phyloP scores from a whole-genome alignment of 2,888 invertebrate species.

The Sminthurinus aureus region DNA sequence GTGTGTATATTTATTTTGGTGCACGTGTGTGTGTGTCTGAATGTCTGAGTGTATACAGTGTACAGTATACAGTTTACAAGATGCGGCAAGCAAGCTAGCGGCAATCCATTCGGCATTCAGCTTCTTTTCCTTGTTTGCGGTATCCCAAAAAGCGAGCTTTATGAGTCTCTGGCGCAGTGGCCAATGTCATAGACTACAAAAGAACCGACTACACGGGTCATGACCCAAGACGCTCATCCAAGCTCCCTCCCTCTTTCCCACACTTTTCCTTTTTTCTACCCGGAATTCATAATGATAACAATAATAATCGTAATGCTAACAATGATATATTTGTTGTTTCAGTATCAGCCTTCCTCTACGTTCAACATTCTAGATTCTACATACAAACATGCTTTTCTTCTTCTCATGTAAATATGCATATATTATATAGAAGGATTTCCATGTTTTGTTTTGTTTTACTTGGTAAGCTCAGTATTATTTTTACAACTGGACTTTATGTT shows the following conservation, averaged over 20 bases:
- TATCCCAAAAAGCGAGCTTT: slow-evolving; percentile 7
- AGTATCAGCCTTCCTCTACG: no score
- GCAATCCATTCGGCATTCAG: not conserved
- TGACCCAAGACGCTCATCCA: slow-evolving; percentile 49
- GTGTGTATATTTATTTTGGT: not conserved
- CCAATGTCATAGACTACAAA: slow-evolving; percentile 47
- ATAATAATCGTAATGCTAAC: not conserved
- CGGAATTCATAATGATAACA: slow-evolving; percentile 3
- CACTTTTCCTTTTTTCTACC: slow-evolving; percentile 47
- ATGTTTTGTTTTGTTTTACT: not conserved
- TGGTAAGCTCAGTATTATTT: not conserved
- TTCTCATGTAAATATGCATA: not conserved
- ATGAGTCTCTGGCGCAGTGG: slow-evolving; percentile 42
- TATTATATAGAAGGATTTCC: not conserved
- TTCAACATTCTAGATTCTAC: not conserved
- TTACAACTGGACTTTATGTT: not conserved
- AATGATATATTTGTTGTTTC: no score
- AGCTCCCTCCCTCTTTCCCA: slow-evolving; percentile 55
- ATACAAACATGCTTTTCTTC: not conserved
- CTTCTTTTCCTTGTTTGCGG: slow-evolving; percentile 8
- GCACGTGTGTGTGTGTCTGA: not conserved
- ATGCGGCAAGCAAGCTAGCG: slow-evolving; percentile 6
- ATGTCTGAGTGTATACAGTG: no score
- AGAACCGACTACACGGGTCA: slow-evolving; percentile 53
- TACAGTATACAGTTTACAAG: not conserved